These are phyloP conservation scores for Alaudala cheleensis DNA, from an alignment of 2,113 vertebrate genomes.

Conservation along the genomic window DNA sequence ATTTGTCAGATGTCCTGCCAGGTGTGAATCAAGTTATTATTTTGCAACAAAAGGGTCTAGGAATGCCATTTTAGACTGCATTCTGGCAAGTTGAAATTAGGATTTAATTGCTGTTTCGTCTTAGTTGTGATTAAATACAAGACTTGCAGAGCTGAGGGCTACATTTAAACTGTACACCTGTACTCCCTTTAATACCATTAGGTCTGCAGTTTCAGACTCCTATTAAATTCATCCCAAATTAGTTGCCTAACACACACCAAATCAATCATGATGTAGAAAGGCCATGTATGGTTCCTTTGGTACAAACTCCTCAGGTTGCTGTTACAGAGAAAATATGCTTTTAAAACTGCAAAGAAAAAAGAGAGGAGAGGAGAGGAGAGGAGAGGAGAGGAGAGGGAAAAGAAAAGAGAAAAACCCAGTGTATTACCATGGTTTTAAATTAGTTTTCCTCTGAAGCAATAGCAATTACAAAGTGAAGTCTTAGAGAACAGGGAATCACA, in stretches of 20 bases:
- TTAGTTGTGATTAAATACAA: background rate
- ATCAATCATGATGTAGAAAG: background rate
- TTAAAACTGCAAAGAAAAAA: background rate
- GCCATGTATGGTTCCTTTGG: background rate
- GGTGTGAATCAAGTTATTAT: background rate
- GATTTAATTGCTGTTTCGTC: background rate
- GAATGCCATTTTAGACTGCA: background rate
- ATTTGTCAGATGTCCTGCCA: background rate
- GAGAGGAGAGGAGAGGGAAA: too few species aligned
- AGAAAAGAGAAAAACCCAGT: too few species aligned
- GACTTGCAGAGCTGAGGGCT: background rate
- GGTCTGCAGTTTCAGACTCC: background rate
- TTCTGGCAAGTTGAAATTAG: background rate
- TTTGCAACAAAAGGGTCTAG: background rate
- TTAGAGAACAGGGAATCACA: background rate
- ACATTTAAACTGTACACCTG: background rate
- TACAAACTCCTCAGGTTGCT: background rate
- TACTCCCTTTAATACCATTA: background rate
- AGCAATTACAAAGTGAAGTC: background rate
- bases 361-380: too few species aligned
- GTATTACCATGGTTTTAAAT: background rate
- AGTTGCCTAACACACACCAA: background rate
- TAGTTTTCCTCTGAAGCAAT: background rate
- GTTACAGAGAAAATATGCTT: background rate
- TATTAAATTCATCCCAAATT: background rate